Conservation (phyloP, 2,113 vertebrate species). For the Sarotherodon lohbergeri region DNA sequence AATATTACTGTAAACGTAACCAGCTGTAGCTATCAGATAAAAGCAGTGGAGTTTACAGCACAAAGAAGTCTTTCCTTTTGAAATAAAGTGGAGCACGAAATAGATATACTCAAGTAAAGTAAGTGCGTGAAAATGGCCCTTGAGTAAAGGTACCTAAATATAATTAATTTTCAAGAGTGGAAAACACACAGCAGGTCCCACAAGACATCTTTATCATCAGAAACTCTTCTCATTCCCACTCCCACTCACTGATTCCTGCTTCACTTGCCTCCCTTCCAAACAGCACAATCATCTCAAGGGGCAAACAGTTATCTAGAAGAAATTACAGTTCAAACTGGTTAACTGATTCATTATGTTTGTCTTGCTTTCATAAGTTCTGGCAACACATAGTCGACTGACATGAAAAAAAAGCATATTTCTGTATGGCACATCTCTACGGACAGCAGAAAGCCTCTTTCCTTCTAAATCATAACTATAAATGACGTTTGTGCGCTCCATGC, state of each 20-base stretch:
- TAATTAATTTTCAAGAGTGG: not conserved
- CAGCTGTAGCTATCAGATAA: not conserved
- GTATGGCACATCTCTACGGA: constrained; percentile 44
- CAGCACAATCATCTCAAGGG: constrained; percentile 26
- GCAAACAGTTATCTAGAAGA: constrained; percentile 23
- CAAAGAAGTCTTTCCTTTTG: not conserved
- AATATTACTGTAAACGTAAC: not conserved
- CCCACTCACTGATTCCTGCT: constrained; percentile 27
- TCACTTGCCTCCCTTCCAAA: constrained; percentile 16
- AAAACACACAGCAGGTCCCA: not conserved
- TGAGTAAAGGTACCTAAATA: not conserved
- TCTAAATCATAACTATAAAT: constrained; percentile 57
- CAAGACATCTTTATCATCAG: constrained; percentile 7
- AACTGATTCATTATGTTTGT: constrained; percentile 49
- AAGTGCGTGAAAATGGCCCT: not conserved
- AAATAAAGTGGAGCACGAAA: not conserved
- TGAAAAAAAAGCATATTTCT: constrained; percentile 31
- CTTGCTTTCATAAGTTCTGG: constrained; percentile 47
- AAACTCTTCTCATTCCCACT: constrained; percentile 28
- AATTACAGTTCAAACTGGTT: constrained; percentile 20
- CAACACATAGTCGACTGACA: not conserved
- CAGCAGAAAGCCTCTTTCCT: constrained; percentile 37
- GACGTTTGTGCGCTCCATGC: constrained; percentile 35
- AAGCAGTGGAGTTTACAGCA: not conserved
- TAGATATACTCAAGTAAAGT: not conserved